Percentiles rank a stretch among this genome's conserved stretches.
Conservation (phyloP, 2,113 vertebrate species). For the Phycodurus eques region DNA sequence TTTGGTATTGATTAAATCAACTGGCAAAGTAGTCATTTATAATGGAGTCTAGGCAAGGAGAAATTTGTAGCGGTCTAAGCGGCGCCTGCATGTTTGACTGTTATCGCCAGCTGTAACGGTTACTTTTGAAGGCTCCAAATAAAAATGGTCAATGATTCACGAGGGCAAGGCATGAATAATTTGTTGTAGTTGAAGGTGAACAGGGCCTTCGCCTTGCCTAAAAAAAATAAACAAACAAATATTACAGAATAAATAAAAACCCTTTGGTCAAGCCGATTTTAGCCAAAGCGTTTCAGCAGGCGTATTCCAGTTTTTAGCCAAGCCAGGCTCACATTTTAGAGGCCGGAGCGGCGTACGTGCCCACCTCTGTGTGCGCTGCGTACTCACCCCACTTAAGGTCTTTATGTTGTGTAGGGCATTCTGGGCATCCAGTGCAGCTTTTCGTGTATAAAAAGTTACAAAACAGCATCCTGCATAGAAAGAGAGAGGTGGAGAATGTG, state of each 20-base stretch:
- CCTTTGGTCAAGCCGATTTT: slow-evolving; percentile 4
- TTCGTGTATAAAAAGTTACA: slow-evolving; percentile 99
- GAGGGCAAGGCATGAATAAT: slow-evolving; percentile 48
- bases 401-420: slow-evolving; percentile 99
- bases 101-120: background rate
- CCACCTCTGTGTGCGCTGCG: slow-evolving; percentile 47
- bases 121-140: slow-evolving; percentile 30
- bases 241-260: background rate
- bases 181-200: slow-evolving; percentile 42
- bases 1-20: slow-evolving; percentile 59
- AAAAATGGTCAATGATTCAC: slow-evolving; percentile 51
- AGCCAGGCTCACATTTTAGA: slow-evolving; percentile 32
- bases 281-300: slow-evolving; percentile 8
- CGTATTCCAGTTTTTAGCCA: slow-evolving; percentile 25
- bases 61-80: slow-evolving; percentile 34
- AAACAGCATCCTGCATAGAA: slow-evolving; percentile 93
- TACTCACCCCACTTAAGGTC: slow-evolving; percentile 99
- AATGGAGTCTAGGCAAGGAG: slow-evolving; percentile 8
- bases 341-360: slow-evolving; percentile 50
- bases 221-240: too few species aligned
- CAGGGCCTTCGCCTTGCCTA: slow-evolving; percentile 1
- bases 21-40: slow-evolving; percentile 34
- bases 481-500: slow-evolving; percentile 37
- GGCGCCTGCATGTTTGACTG: background rate
- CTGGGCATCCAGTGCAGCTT: slow-evolving; percentile 98